Percentiles rank a stretch among this genome's conserved stretches.
Evolutionary conservation across 2,113 vertebrate genomes (phyloP).

Genomic region (Pandion haliaetus): DNA sequence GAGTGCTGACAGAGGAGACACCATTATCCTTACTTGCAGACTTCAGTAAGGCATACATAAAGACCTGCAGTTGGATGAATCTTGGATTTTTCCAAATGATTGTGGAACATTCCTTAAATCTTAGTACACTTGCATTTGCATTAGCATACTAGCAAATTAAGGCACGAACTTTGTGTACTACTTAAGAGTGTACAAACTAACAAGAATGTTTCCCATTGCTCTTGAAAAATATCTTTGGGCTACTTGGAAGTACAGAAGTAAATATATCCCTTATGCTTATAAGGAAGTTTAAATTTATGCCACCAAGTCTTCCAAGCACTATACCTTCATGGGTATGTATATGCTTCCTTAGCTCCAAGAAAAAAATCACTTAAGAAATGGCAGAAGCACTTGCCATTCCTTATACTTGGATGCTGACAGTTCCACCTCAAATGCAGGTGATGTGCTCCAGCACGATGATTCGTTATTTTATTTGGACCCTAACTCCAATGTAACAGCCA

Average conservation of each 20-base stretch:
- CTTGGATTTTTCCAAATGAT: neutral
- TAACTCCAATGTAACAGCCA: neutral
- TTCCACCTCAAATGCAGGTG: neutral
- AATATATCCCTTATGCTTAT: neutral
- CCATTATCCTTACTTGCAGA: neutral
- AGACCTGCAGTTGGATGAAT: neutral
- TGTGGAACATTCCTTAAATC: neutral
- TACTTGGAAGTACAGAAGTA: neutral
- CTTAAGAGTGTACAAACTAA: slow-evolving; percentile 6
- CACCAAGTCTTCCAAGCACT: neutral
- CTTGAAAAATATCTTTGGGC: slow-evolving; percentile 11
- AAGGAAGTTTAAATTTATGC: neutral
- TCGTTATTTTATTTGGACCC: neutral
- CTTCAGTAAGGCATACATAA: neutral
- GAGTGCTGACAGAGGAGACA: neutral
- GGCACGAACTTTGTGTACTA: slow-evolving; percentile 12
- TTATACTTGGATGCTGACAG: neutral
- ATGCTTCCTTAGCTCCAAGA: neutral
- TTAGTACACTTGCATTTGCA: neutral
- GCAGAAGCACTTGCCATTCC: neutral
- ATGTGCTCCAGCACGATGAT: neutral
- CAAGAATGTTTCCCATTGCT: neutral
- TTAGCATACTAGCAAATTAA: slow-evolving; percentile 42
- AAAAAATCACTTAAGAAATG: neutral
- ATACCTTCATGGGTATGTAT: neutral